Conservation (phyloP, 1,140 invertebrate genomes). For the Hestina assimilis region DNA sequence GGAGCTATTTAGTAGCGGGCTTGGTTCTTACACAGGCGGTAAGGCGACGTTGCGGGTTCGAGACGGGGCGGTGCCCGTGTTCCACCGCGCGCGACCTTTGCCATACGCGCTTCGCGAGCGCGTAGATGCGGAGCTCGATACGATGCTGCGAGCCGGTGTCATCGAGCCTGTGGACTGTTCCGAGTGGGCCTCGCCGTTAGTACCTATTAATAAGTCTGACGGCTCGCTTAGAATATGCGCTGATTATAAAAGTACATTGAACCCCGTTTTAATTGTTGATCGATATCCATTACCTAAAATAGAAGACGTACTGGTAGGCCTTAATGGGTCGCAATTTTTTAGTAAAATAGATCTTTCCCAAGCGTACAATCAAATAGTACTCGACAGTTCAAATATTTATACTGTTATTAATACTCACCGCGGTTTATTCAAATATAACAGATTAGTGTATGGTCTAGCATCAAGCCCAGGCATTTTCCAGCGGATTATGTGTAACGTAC, state of each 20-base stretch:
- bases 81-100: constrained; percentile 31
- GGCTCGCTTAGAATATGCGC: constrained; percentile 68
- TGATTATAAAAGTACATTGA: constrained; percentile 74
- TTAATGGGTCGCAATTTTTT: background rate
- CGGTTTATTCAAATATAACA: constrained; percentile 12
- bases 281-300: constrained; percentile 36
- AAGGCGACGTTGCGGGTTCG: constrained; percentile 18
- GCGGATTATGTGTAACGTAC: constrained; percentile 7
- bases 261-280: constrained; percentile 40
- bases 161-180: constrained; percentile 44
- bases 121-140: constrained; percentile 27
- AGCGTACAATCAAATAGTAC: constrained; percentile 9
- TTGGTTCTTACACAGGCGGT: constrained; percentile 23
- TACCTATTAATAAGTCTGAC: constrained; percentile 71
- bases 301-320: background rate
- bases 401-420: constrained; percentile 16
- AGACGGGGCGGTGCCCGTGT: constrained; percentile 20
- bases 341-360: constrained; percentile 4
- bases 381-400: constrained; percentile 9
- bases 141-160: constrained; percentile 23
- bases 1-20: too few species aligned
- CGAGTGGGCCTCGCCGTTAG: constrained; percentile 78
- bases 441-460: constrained; percentile 13
- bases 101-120: constrained; percentile 30
- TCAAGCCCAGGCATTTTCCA: constrained; percentile 13